These are phyloP conservation scores for Diorhabda carinulata DNA, from an alignment of 1,140 invertebrate species.

Conservation along the genomic window DNA sequence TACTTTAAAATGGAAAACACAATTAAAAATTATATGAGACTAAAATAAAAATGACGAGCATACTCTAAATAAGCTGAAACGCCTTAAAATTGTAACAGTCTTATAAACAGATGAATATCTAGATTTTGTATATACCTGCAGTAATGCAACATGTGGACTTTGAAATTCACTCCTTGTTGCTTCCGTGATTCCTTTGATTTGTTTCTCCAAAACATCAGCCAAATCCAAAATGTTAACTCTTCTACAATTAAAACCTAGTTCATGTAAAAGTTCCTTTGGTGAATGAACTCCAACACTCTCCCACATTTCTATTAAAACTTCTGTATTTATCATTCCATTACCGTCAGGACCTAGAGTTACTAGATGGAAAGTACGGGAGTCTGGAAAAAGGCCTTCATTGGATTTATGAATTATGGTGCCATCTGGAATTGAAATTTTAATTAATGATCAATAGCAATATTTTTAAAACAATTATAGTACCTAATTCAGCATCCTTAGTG, in stretches of 20 bases:
- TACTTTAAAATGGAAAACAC: no score
- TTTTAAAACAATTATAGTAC: background rate
- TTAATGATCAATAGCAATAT: constrained; percentile 28
- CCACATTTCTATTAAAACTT: constrained; percentile 67
- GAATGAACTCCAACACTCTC: constrained; percentile 64
- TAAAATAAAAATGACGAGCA: no score
- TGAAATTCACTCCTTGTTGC: constrained; percentile 40
- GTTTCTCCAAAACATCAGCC: constrained; percentile 70
- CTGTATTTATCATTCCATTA: constrained; percentile 44
- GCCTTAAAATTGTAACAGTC: no score
- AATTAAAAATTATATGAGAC: no score
- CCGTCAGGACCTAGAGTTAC: constrained; percentile 45
- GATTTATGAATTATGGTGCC: constrained; percentile 30
- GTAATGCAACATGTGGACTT: constrained; percentile 50
- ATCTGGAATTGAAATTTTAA: constrained; percentile 36
- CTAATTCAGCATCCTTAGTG: constrained; percentile 15
- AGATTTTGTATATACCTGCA: constrained; percentile 41
- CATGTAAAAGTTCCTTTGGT: constrained; percentile 59
- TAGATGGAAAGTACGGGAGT: constrained; percentile 41
- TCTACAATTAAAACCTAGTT: constrained; percentile 64
- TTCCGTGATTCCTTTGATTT: constrained; percentile 57
- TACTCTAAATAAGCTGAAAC: no score
- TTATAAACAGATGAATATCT: no score
- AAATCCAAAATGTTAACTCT: constrained; percentile 66
- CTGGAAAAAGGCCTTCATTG: constrained; percentile 38